A percentile compares a stretch with the other conserved stretches of the same genome.
phyloP scores from a whole-genome alignment of 2,888 invertebrate species.

The Phortica okadai region DNA sequence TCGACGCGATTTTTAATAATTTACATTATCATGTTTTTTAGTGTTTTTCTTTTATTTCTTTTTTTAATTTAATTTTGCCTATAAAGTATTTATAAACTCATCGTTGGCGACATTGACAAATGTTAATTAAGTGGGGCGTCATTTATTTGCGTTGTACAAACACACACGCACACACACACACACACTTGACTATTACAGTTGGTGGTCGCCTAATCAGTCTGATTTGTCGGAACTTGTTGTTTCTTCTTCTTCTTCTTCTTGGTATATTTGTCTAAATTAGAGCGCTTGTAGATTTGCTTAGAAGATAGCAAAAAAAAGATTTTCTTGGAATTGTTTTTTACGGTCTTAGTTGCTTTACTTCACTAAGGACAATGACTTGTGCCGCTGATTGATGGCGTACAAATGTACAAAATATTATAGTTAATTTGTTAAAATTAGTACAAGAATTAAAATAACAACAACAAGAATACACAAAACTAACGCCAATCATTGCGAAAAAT shows the following conservation, averaged over 20 bases:
- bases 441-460: background rate
- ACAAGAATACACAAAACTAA: background rate
- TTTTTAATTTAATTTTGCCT: conserved; percentile 1
- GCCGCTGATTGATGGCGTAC: background rate
- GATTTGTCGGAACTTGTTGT: background rate
- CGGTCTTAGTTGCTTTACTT: no score
- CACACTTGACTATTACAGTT: background rate
- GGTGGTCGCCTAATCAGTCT: background rate
- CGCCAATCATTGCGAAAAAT: conserved; percentile 26
- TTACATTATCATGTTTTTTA: background rate
- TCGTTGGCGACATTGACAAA: conserved; percentile 62
- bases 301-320: conserved; percentile 41
- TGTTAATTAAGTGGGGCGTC: conserved; percentile 57
- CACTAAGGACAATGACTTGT: conserved; percentile 39
- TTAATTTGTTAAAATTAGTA: conserved; percentile 36
- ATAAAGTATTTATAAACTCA: conserved; percentile 49
- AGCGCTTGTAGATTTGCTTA: background rate
- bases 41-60: background rate
- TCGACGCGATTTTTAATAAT: conserved; percentile 12
- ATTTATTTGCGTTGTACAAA: conserved; percentile 52
- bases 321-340: conserved; percentile 58
- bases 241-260: no score
- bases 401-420: background rate
- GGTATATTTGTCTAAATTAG: no score
- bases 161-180: background rate